phyloP scores from a whole-genome alignment of 2,113 vertebrate species.

The Calonectris borealis region DNA sequence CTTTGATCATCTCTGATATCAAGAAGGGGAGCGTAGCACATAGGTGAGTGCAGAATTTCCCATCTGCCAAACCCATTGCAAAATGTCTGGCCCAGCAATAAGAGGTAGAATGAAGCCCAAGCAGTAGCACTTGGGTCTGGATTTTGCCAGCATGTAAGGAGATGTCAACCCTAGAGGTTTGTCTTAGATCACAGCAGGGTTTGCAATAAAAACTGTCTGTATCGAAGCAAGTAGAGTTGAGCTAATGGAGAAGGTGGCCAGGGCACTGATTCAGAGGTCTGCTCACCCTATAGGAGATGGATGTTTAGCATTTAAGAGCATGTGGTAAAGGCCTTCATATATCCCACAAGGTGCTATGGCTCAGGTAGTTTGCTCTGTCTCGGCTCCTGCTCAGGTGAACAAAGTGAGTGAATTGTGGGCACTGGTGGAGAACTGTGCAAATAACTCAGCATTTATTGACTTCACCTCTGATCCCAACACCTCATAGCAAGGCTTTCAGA shows the following conservation, averaged over 20 bases:
- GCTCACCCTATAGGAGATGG: neutral
- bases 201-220: neutral
- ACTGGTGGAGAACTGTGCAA: neutral
- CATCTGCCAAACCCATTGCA: neutral
- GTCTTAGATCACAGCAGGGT: neutral
- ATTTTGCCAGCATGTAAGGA: neutral
- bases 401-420: neutral
- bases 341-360: neutral
- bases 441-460: conserved; percentile 7
- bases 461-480: neutral
- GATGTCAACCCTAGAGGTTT: neutral
- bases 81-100: neutral
- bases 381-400: neutral
- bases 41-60: conserved; percentile 77
- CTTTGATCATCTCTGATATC: conserved; percentile 97
- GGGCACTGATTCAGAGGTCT: neutral
- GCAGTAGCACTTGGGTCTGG: neutral
- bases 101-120: neutral
- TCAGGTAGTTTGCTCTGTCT: neutral
- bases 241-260: neutral
- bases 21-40: conserved; percentile 95
- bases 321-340: neutral
- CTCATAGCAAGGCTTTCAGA: neutral
- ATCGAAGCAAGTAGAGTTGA: neutral
- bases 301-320: neutral